These are phyloP conservation scores for Stenolophus ochropezus DNA, from an alignment of 2,888 invertebrate genomes.

Conservation along the genomic window DNA sequence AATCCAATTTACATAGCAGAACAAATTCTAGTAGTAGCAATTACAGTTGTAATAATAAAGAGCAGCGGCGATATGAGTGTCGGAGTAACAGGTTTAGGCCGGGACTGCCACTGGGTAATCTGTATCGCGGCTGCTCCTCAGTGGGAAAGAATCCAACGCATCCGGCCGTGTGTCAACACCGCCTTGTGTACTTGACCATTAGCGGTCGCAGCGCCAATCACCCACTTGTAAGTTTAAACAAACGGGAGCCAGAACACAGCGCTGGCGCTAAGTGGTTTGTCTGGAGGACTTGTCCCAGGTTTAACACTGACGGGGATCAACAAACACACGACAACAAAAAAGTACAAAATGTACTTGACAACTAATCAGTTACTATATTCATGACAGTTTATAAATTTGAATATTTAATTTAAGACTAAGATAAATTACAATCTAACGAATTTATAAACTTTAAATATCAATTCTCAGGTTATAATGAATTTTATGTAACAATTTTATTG, in stretches of 20 bases:
- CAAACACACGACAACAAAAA: not conserved
- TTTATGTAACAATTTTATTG: too few species aligned
- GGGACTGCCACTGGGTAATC: slow-evolving; percentile 16
- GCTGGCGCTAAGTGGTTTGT: slow-evolving; percentile 51
- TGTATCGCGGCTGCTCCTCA: slow-evolving; percentile 40
- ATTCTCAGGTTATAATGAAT: too few species aligned
- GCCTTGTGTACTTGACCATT: slow-evolving; percentile 60
- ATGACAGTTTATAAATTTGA: too few species aligned
- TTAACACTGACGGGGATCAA: not conserved
- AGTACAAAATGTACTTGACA: not conserved
- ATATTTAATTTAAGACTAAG: too few species aligned
- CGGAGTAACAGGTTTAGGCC: slow-evolving; percentile 14
- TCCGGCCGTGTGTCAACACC: slow-evolving; percentile 59
- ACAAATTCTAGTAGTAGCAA: slow-evolving; percentile 33
- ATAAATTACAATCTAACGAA: too few species aligned
- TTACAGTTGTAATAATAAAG: slow-evolving; percentile 26
- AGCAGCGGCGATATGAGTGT: not conserved
- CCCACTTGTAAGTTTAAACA: slow-evolving; percentile 57
- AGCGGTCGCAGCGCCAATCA: slow-evolving; percentile 62
- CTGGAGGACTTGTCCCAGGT: not conserved
- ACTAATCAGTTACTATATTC: too few species aligned
- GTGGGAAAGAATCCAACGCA: slow-evolving; percentile 60
- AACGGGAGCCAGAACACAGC: slow-evolving; percentile 21
- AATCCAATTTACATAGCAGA: not conserved
- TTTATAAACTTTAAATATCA: too few species aligned